Evolutionary conservation across 2,797 vertebrate genomes (phyloP).

Genomic region (Chelon labrosus): DNA sequence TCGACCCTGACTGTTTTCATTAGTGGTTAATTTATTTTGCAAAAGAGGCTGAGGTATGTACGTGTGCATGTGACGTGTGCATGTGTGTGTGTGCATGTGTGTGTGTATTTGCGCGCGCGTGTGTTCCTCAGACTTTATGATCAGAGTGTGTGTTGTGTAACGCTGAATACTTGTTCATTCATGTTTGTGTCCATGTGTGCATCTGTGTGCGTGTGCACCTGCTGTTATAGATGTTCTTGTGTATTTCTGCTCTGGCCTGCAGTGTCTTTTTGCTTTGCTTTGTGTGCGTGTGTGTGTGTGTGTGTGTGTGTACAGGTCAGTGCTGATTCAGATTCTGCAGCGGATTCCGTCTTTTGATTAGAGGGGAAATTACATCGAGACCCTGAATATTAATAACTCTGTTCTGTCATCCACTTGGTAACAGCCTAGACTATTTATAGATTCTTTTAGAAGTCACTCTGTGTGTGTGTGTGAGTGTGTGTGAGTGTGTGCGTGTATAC

Average conservation of each 20-base stretch:
- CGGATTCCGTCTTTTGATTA: conserved; percentile 48
- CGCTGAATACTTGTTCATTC: neutral
- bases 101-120: neutral
- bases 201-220: no score
- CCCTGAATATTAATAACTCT: conserved; percentile 57
- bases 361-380: conserved; percentile 44
- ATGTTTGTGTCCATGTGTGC: neutral
- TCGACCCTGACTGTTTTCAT: conserved; percentile 41
- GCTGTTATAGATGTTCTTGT: neutral
- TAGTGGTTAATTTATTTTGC: conserved; percentile 33
- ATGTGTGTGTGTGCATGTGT: neutral
- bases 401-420: conserved; percentile 30
- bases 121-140: neutral
- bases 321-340: conserved; percentile 44
- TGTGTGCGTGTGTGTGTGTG: conserved; percentile 10
- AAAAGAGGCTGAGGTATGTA: conserved; percentile 2
- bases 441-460: neutral
- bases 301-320: conserved; percentile 13
- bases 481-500: neutral
- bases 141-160: neutral
- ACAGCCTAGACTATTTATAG: conserved; percentile 44
- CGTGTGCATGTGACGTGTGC: neutral
- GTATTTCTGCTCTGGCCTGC: neutral
- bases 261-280: neutral
- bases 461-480: conserved; percentile 16